Evolutionary conservation across 2,888 invertebrate species (phyloP), one percentile per base, ranked within the genome.

Genomic region (Eucera pruinosa): DNA sequence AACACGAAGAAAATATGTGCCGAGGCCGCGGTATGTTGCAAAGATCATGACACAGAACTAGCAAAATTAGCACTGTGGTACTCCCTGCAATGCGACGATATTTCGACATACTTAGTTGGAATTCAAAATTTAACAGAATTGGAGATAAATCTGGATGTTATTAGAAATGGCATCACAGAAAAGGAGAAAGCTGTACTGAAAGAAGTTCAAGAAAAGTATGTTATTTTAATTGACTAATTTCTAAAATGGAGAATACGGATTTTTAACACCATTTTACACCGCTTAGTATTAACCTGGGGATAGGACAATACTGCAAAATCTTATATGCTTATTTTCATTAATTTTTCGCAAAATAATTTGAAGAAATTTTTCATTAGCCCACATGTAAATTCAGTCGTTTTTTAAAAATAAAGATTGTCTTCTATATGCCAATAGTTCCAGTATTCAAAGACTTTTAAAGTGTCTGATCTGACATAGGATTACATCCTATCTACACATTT

Each of bases 41-140:
- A 95, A 95, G 93, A 92, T 71, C 93, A 93, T 57, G 93, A 94
- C 50, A 94, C 96, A 6, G 96, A 97, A 92, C 90, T 97, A 27
- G 96, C 95, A 3, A 95, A 95, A 88, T 91, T 97, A 45, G 96
- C 97, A 11, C 93, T 95, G 68, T 95, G 95, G 94, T 94, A 95
- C 89, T 93, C 94, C 0, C 91, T 95, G 52, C 94, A 96, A 88
- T 93, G 93, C 6, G 82, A 90, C 13, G 95, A 94, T 41, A 94
- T 96, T 36, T 93, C 95, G 79, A 96, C 96, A 0, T 95, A 96
- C 89, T 91, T 98, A 27, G 94, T 96, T 81, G 97, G 97, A 62
- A 96, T 97, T 93, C 95, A 95, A 91, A 96, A 94, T 89, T 91
- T 93, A 64, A 90, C 94, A 6, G 93, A 96, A 82, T 91, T 97